Conservation (phyloP, 2,888 invertebrate genomes). For the Aphodius sticticus region DNA sequence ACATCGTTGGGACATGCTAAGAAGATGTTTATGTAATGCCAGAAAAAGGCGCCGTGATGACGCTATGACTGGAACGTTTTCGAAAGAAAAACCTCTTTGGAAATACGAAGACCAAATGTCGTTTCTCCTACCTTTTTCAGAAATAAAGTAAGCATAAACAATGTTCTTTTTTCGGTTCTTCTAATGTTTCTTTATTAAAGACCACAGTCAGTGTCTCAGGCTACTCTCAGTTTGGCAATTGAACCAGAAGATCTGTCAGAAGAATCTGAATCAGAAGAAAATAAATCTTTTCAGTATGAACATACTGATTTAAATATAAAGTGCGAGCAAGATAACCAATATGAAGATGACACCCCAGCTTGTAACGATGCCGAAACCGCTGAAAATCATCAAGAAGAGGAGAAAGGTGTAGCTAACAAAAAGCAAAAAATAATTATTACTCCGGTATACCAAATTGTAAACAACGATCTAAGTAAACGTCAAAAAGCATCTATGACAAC, state of each 20-base stretch:
- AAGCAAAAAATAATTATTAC: conserved; percentile 11
- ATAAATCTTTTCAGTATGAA: conserved; percentile 21
- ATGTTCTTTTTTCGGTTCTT: neutral
- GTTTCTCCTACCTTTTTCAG: conserved; percentile 30
- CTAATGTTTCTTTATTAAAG: conserved; percentile 7
- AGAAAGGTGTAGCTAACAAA: conserved; percentile 14
- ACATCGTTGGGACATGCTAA: conserved; percentile 30
- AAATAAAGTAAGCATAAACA: conserved; percentile 20
- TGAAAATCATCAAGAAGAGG: conserved; percentile 10
- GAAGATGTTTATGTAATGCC: conserved; percentile 32
- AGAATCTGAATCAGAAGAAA: neutral
- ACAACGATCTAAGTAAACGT: no score
- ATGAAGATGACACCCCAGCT: conserved; percentile 23
- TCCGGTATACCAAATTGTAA: no score
- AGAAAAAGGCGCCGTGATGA: conserved; percentile 26
- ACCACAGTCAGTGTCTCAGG: neutral
- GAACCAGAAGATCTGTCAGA: neutral
- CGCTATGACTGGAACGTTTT: neutral
- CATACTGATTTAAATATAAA: conserved; percentile 21
- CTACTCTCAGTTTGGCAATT: neutral
- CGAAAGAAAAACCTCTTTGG: conserved; percentile 25
- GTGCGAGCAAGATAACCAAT: conserved; percentile 18
- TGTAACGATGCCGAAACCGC: conserved; percentile 20
- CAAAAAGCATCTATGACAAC: neutral
- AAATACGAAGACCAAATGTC: conserved; percentile 32